Evolutionary conservation across 2,113 vertebrate genomes (phyloP).

Genomic region (Tyto alba): DNA sequence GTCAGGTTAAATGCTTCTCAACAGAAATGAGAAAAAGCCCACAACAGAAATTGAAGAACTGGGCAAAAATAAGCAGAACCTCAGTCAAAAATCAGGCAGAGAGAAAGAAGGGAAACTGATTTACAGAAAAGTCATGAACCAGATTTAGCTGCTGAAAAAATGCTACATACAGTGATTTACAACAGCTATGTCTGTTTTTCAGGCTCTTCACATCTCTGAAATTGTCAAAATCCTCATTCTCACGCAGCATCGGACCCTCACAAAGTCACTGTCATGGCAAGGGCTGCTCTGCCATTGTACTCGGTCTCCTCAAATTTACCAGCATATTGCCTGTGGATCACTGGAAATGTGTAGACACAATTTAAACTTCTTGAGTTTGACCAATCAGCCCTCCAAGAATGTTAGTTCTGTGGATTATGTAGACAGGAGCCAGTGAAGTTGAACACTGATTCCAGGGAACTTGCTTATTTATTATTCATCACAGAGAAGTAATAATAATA

Average conservation of each 20-base stretch:
- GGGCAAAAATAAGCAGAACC: background rate
- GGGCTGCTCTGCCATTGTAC: background rate
- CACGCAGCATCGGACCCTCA: accelerated
- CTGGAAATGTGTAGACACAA: background rate
- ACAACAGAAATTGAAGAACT: background rate
- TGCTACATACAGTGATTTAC: background rate
- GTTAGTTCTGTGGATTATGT: background rate
- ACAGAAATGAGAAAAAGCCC: background rate
- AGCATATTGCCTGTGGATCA: background rate
- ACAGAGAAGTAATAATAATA: conserved; percentile 13
- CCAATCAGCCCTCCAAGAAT: background rate
- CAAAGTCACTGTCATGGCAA: background rate
- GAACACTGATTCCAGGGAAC: conserved; percentile 32
- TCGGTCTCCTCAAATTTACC: background rate
- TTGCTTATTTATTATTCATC: conserved; percentile 64
- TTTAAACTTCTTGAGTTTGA: background rate
- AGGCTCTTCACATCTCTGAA: background rate
- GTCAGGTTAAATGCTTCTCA: background rate
- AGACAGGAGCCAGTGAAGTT: conserved; percentile 8
- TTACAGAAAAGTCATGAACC: background rate
- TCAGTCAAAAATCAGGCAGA: background rate
- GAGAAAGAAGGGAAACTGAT: background rate
- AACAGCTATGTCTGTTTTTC: background rate
- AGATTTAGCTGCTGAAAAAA: background rate
- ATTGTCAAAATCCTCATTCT: background rate